Percentiles rank a stretch among this genome's conserved stretches.
Conservation (phyloP, 2,888 invertebrate species). For the Apamea anceps region DNA sequence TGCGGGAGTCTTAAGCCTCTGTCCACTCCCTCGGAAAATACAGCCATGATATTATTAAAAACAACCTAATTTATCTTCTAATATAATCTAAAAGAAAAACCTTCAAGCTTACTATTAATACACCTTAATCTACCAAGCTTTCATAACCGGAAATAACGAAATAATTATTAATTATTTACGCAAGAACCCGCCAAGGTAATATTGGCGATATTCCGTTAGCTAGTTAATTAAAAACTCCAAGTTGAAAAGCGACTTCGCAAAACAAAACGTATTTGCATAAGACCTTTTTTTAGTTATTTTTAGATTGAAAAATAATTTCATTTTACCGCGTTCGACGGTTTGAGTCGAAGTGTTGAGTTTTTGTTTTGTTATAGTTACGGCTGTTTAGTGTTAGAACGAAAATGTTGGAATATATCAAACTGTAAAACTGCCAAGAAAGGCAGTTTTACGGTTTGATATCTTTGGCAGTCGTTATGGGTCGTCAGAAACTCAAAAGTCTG, state of each 20-base stretch:
- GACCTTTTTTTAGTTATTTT: slow-evolving; percentile 31
- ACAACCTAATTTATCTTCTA: neutral
- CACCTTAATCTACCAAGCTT: slow-evolving; percentile 27
- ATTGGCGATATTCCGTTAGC: slow-evolving; percentile 30
- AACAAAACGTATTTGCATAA: slow-evolving; percentile 59
- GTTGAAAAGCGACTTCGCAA: slow-evolving; percentile 37
- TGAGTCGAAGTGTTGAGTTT: slow-evolving; percentile 13
- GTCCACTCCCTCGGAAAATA: neutral
- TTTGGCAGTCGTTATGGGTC: neutral
- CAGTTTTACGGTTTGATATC: neutral
- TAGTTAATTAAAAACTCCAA: slow-evolving; percentile 61
- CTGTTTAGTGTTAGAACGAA: neutral
- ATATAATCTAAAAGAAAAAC: slow-evolving; percentile 3
- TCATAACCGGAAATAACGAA: slow-evolving; percentile 47
- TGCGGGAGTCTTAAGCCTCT: neutral
- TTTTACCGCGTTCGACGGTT: slow-evolving; percentile 25
- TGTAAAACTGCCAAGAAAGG: too few relatives aligned
- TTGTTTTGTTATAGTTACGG: neutral
- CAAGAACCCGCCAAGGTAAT: slow-evolving; percentile 50
- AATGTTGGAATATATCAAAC: neutral
- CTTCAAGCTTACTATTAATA: slow-evolving; percentile 3
- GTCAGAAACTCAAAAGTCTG: neutral
- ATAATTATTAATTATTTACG: slow-evolving; percentile 63
- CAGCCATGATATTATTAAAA: neutral
- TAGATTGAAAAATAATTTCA: slow-evolving; percentile 36